Evolutionary conservation across 1,140 invertebrate species (phyloP), one percentile per base, ranked within the genome.

Genomic region (Drosophila willistoni): DNA sequence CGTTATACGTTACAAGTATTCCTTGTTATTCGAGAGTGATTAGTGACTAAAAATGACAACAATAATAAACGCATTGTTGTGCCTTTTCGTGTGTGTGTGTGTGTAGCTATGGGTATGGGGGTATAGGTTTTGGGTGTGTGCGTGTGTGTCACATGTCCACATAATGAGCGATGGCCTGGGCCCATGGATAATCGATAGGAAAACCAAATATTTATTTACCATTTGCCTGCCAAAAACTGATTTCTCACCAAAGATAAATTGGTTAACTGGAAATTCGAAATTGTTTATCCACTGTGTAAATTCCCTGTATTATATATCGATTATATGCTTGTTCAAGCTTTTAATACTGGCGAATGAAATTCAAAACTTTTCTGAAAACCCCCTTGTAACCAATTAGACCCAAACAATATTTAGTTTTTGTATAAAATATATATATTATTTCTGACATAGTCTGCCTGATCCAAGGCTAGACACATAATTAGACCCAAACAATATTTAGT

Each of bases 1-100:
- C 44, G 44, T 51, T 51, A 51, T 51, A 22, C 44, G 44, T 51
- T 51, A 22, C 44, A 19, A 10, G 17, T 51, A 51, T 51, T 51
- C 44, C 17, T 51, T 71, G 83, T 74, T 87, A 87, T 86, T 79
- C 63, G 83, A 87, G 83, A 87, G 83, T 86, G 83, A 86, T 86
- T 86, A 86, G 83, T 86, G 83, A 71, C 83, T 60, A 63, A 71
- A 71, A 83, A 62, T 73, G 83, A 77, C 72, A 74, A 75, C 68
- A 78, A 81, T 73, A 73, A 66, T 70, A 75, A 78, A 68, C 73
- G 67, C 72, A 74, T 71, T 71, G 44, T 51, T 51, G 44, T 51
- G 44, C 17, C n/a, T 22, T 51, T 3, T 7, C 12, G 2, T 51
- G 61, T 68, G 22, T 71, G 17, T 63, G 14, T 54, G 44, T 42